phyloP scores from a whole-genome alignment of 2,113 vertebrate genomes.

The Phocoena phocoena region DNA sequence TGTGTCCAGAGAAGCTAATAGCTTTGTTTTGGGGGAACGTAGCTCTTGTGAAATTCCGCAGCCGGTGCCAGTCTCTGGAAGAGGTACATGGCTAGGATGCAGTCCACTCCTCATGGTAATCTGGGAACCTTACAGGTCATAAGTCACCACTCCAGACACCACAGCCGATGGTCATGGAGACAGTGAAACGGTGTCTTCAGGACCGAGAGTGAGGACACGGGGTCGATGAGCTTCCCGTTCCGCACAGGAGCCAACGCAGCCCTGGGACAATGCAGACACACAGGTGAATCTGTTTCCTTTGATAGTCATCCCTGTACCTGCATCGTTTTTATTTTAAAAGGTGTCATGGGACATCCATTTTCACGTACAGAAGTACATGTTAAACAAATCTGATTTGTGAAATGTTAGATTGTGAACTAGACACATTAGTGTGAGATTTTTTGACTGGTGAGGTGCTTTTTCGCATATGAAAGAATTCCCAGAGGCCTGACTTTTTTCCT shows the following conservation, averaged over 20 bases:
- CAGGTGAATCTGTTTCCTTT: neutral
- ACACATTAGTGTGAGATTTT: neutral
- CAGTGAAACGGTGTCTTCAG: neutral
- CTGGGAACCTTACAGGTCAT: neutral
- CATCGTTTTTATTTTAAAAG: neutral
- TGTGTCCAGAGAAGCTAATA: neutral
- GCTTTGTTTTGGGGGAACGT: neutral
- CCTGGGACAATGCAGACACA: neutral
- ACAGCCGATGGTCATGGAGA: neutral
- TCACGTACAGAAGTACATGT: neutral
- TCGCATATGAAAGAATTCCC: neutral
- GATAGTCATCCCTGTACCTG: neutral
- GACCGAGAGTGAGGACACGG: neutral
- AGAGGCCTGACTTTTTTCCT: neutral
- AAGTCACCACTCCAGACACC: neutral
- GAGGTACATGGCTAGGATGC: neutral
- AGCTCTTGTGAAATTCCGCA: neutral
- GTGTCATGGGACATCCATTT: neutral
- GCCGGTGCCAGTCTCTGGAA: neutral
- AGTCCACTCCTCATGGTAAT: neutral
- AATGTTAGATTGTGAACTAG: neutral
- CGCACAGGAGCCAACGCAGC: neutral
- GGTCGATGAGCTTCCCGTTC: neutral
- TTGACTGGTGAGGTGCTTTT: neutral
- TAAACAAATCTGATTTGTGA: neutral